These are phyloP conservation scores for Tauraco hartlaubi DNA, from an alignment of 2,797 vertebrate species.

Conservation along the genomic window DNA sequence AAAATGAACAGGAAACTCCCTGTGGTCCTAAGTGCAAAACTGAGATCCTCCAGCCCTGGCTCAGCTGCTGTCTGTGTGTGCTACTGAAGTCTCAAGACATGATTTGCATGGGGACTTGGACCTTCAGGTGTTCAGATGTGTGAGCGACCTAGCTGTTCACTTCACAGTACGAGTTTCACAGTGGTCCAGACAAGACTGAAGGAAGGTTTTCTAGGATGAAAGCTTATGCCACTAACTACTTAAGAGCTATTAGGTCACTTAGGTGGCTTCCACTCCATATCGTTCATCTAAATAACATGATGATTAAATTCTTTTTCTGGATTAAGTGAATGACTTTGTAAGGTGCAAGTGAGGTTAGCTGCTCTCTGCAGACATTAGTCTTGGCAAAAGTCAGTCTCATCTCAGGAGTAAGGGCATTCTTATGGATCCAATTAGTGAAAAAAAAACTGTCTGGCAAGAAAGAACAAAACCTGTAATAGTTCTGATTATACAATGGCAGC, in stretches of 20 bases:
- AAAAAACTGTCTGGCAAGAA: constrained; percentile 54
- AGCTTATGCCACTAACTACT: background rate
- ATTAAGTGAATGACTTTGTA: background rate
- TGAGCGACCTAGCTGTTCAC: background rate
- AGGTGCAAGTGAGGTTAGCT: constrained; percentile 14
- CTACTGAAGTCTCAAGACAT: background rate
- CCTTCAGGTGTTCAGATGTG: background rate
- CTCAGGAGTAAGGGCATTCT: constrained; percentile 56
- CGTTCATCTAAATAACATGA: background rate
- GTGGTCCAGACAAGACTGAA: background rate
- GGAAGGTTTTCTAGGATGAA: background rate
- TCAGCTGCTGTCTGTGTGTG: background rate
- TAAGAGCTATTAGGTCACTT: background rate
- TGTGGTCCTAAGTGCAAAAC: background rate
- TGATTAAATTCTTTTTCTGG: constrained; percentile 8
- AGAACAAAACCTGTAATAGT: constrained; percentile 25
- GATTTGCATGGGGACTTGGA: background rate
- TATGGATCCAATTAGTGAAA: constrained; percentile 69
- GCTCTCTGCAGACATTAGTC: background rate
- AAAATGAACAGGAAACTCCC: background rate
- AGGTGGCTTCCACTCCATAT: background rate
- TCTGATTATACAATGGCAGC: constrained; percentile 52
- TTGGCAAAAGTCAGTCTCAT: constrained; percentile 38
- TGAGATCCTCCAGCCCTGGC: background rate
- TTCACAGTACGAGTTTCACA: background rate